Percentiles rank a stretch among this genome's conserved stretches.
Evolutionary conservation across 2,888 invertebrate genomes (phyloP).

Genomic region (Apotomis turbidana): DNA sequence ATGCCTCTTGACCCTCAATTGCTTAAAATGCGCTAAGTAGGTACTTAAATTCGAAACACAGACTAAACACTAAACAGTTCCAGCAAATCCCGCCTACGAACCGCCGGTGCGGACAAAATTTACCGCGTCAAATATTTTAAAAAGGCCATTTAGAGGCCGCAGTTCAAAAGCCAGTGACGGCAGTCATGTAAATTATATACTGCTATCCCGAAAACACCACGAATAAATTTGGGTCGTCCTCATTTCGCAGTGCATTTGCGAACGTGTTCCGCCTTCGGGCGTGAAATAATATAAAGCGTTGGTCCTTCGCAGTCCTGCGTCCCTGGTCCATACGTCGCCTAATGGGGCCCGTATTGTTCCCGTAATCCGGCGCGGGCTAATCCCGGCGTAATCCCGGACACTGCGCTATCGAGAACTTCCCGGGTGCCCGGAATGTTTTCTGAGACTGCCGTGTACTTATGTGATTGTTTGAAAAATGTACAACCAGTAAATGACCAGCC

Average conservation of each 20-base stretch:
- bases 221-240: slow-evolving; percentile 38
- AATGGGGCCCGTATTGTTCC: slow-evolving; percentile 59
- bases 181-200: slow-evolving; percentile 40
- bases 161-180: slow-evolving; percentile 40
- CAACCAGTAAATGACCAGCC: not conserved
- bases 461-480: not conserved
- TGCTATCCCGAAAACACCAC: slow-evolving; percentile 28
- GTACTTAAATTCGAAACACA: slow-evolving; percentile 14
- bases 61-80: slow-evolving; percentile 2
- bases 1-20: no score
- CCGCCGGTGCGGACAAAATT: slow-evolving; percentile 26
- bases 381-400: slow-evolving; percentile 27
- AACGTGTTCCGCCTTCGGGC: slow-evolving; percentile 34
- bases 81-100: slow-evolving; percentile 14
- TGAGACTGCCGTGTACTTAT: not conserved
- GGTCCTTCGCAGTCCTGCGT: slow-evolving; percentile 23
- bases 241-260: slow-evolving; percentile 42
- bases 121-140: slow-evolving; percentile 41
- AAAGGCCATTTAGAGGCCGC: slow-evolving; percentile 42
- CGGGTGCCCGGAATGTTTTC: not conserved
- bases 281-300: slow-evolving; percentile 39
- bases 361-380: slow-evolving; percentile 30
- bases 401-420: slow-evolving; percentile 21
- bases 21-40: no score
- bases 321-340: slow-evolving; percentile 38